Evolutionary conservation across 1,140 invertebrate genomes (phyloP).

Genomic region (Gryon sp.): DNA sequence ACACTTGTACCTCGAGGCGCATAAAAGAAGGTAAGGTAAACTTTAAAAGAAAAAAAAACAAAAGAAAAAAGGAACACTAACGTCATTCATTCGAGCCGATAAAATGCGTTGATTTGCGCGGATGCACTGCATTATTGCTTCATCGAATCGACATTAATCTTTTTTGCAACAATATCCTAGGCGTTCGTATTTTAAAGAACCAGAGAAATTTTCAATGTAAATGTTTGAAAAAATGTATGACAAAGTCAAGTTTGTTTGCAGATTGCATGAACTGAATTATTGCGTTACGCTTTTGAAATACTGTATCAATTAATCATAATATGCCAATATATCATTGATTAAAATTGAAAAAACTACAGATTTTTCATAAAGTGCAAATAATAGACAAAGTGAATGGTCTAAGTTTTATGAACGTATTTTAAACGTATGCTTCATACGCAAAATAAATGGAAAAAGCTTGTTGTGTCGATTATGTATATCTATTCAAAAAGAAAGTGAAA

Average conservation of each 20-base stretch:
- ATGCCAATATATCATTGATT: too few species aligned
- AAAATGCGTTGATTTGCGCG: constrained; percentile 56
- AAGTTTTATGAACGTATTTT: too few species aligned
- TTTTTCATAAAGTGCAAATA: too few species aligned
- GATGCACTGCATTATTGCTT: constrained; percentile 69
- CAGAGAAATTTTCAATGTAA: neutral
- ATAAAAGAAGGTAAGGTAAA: constrained; percentile 32
- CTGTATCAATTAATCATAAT: too few species aligned
- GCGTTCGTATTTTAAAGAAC: constrained; percentile 13
- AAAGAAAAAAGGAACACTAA: constrained; percentile 48
- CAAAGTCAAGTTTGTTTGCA: neutral
- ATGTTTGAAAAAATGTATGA: neutral
- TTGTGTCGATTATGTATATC: too few species aligned
- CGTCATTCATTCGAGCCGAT: constrained; percentile 62
- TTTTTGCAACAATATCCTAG: constrained; percentile 9
- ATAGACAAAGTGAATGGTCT: too few species aligned
- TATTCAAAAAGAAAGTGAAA: too few species aligned
- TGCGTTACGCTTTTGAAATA: too few species aligned
- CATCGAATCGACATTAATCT: constrained; percentile 35
- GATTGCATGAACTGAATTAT: too few species aligned
- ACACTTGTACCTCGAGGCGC: constrained; percentile 5
- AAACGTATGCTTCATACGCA: too few species aligned
- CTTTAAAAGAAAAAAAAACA: constrained; percentile 39
- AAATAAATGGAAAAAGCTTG: too few species aligned
- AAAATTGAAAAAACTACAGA: too few species aligned